Percentiles rank a stretch among this genome's conserved stretches.
Conservation (phyloP, 1,140 invertebrate genomes). For the Xylocopa sonorina region DNA sequence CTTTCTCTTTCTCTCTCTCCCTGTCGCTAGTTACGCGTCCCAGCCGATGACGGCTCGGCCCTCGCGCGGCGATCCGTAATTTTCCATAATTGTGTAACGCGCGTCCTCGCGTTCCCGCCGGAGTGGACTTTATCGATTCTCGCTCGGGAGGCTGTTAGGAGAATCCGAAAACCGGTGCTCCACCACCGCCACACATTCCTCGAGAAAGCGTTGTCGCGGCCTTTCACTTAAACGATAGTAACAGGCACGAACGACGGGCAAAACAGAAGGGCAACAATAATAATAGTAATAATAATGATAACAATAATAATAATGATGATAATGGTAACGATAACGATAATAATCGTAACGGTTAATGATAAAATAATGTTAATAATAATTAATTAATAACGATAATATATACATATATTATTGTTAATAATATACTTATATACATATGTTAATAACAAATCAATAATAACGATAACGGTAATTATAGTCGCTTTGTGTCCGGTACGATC, state of each 20-base stretch:
- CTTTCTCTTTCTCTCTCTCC: neutral
- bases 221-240: slow-evolving; percentile 62
- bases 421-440: slow-evolving; percentile 13
- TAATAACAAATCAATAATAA: slow-evolving; percentile 40
- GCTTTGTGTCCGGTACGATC: slow-evolving; percentile 47
- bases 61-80: slow-evolving; percentile 19
- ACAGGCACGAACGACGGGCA: slow-evolving; percentile 19
- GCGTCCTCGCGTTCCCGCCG: neutral
- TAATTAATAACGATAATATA: neutral
- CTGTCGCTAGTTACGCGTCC: neutral
- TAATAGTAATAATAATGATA: slow-evolving; percentile 14
- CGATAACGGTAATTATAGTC: slow-evolving; percentile 51
- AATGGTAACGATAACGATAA: slow-evolving; percentile 35
- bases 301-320: slow-evolving; percentile 21
- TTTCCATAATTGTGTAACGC: neutral
- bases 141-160: neutral
- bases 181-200: slow-evolving; percentile 50
- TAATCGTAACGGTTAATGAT: slow-evolving; percentile 16
- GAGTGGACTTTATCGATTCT: neutral
- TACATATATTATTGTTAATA: slow-evolving; percentile 28
- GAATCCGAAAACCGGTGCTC: slow-evolving; percentile 22
- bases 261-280: slow-evolving; percentile 8
- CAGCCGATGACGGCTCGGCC: slow-evolving; percentile 13
- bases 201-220: slow-evolving; percentile 62
- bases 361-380: neutral